Conservation (phyloP, 1,140 invertebrate genomes). For the Heterodera carotae region DNA sequence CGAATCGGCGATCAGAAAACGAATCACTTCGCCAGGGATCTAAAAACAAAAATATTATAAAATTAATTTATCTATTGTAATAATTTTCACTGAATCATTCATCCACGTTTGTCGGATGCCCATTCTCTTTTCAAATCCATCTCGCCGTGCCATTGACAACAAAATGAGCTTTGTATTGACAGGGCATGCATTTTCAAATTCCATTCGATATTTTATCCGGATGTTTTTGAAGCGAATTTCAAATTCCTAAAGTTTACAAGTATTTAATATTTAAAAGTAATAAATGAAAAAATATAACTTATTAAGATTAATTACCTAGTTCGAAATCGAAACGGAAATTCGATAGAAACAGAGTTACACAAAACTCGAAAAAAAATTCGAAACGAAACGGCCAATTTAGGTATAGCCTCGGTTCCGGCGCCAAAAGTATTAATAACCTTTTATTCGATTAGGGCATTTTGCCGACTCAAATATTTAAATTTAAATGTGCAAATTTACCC, state of each 20-base stretch:
- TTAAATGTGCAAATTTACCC: not conserved
- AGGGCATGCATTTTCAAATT: not conserved
- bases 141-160: not conserved
- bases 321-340: too few species aligned
- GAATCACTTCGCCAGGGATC: not conserved
- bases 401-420: too few species aligned
- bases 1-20: constrained; percentile 1
- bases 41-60: not conserved
- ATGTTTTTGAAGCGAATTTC: not conserved
- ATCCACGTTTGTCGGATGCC: constrained; percentile 4
- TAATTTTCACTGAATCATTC: not conserved
- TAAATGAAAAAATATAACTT: too few species aligned
- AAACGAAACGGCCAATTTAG: too few species aligned
- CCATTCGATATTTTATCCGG: not conserved
- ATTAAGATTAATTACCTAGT: too few species aligned
- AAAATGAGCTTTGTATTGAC: not conserved
- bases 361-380: too few species aligned
- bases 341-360: too few species aligned
- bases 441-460: too few species aligned
- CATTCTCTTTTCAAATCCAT: not conserved
- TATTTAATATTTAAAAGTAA: too few species aligned
- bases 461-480: too few species aligned
- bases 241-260: not conserved
- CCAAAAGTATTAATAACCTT: too few species aligned
- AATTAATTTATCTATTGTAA: not conserved